A percentile compares a stretch with the other conserved stretches of the same genome.
Evolutionary conservation across 2,113 vertebrate species (phyloP).

Genomic region (Sitta europaea): DNA sequence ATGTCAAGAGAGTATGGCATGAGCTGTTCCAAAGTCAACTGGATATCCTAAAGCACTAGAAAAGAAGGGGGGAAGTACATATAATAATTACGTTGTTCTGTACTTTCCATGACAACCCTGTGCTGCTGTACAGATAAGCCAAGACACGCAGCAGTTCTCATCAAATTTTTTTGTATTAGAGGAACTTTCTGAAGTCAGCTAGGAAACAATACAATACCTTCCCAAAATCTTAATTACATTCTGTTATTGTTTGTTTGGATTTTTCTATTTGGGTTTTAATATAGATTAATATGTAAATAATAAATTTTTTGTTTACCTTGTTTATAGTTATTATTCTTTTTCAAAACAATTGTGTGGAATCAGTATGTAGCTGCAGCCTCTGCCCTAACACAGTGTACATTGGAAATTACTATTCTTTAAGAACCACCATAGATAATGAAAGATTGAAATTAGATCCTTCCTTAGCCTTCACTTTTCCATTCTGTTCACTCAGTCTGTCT

Average conservation of each 20-base stretch:
- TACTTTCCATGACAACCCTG: neutral
- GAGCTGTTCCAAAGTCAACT: neutral
- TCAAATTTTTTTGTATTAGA: neutral
- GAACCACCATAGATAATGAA: neutral
- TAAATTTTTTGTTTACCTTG: accelerated
- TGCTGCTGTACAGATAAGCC: neutral
- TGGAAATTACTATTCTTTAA: neutral
- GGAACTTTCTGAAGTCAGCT: neutral
- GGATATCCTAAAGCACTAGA: neutral
- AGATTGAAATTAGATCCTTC: neutral
- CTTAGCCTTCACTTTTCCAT: neutral
- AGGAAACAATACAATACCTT: neutral
- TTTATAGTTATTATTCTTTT: neutral
- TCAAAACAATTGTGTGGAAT: neutral
- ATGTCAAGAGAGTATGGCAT: neutral
- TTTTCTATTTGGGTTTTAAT: neutral
- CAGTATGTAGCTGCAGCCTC: neutral
- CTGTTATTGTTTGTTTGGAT: neutral
- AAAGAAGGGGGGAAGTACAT: neutral
- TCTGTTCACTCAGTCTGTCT: neutral
- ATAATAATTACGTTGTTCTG: neutral
- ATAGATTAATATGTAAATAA: neutral
- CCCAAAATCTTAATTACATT: neutral
- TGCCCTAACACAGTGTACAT: neutral
- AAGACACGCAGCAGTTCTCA: neutral